phyloP scores from a whole-genome alignment of 2,113 vertebrate genomes.

The Myxocyprinus asiaticus region DNA sequence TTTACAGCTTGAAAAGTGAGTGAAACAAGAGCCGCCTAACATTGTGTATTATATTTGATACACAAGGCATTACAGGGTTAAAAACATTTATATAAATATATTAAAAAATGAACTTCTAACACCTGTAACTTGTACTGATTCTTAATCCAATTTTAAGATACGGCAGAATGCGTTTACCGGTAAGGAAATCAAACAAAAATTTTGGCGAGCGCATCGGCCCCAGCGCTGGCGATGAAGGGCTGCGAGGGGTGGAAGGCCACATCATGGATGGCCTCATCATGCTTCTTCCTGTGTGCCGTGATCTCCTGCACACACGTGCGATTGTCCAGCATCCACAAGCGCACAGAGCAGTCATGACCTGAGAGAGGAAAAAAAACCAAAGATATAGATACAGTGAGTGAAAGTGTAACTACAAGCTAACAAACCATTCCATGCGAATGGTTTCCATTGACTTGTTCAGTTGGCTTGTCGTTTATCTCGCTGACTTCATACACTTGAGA shows the following conservation, averaged over 20 bases:
- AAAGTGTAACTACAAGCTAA: neutral
- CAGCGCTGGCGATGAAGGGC: slow-evolving; percentile 86
- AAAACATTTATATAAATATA: too few species aligned
- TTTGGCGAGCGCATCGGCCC: slow-evolving; percentile 89
- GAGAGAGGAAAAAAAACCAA: neutral
- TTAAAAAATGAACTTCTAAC: too few species aligned
- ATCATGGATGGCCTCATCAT: slow-evolving; percentile 90
- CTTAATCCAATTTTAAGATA: too few species aligned
- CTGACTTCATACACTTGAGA: neutral
- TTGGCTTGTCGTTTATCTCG: neutral
- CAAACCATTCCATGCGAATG: too few species aligned
- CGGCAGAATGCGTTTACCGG: neutral
- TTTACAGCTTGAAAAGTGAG: too few species aligned
- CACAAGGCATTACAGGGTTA: too few species aligned
- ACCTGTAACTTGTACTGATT: too few species aligned
- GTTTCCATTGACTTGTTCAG: neutral
- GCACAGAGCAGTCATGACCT: slow-evolving; percentile 93
- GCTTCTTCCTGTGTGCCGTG: slow-evolving; percentile 90
- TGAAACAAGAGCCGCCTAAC: too few species aligned
- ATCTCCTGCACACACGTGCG: slow-evolving; percentile 92
- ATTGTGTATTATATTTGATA: too few species aligned
- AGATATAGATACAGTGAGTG: neutral
- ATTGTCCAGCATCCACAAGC: slow-evolving; percentile 90
- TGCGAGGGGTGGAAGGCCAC: slow-evolving; percentile 90
- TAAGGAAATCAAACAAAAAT: slow-evolving; percentile 82